Base-by-base conservation (phyloP, 2,797 vertebrate species). In the Catharus ustulatus region DNA sequence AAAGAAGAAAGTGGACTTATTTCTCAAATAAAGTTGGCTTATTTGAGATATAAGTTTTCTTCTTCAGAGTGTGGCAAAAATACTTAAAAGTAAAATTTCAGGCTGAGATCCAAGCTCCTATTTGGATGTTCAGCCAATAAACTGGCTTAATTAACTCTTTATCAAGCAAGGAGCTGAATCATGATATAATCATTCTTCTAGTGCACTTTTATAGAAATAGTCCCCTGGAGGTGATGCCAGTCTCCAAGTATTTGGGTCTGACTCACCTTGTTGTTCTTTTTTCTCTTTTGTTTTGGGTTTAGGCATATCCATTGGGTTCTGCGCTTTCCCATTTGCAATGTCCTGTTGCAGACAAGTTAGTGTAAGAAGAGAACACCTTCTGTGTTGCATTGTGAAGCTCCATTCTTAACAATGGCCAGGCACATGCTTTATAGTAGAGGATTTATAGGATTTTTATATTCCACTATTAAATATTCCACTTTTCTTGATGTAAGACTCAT, bases 91-190 rank as follows among this genome's bases (percentile, higher is more conserved):
- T 16, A 64, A 84, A 57, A 66, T 49, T 66, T 32, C 26, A 58
- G 14, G 36, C 36, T 64, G 24, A 34, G 13, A 13, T 8, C 58
- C 0, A 1, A 57, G 21, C 2, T 86, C 16, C 30, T 54, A 23
- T 48, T 4, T 79, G 11, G 26, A 51, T 10, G 8, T 36, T 58
- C 34, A 57, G 45, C 36, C 20, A 61, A 36, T 34, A 87, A 66
- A 73, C 10, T 1, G 23, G 1, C 13, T 71, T 63, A 74, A 55
- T 77, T 80, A 74, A 63, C 12, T 9, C 24, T 49, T 63, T 23
- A 7, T 9, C 11, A 49, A 51, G 32, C 26, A 26, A 84, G 45
- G 57, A 43, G 10, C 4, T 90, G 58, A 88, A 46, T 62, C 10
- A 7, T 46, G 34, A n/a, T 49, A 14, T 21, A 58, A 36, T 30